A percentile compares a stretch with the other conserved stretches of the same genome.
Evolutionary conservation across 2,888 invertebrate genomes (phyloP).

Genomic region (Caenorhabditis sp.): DNA sequence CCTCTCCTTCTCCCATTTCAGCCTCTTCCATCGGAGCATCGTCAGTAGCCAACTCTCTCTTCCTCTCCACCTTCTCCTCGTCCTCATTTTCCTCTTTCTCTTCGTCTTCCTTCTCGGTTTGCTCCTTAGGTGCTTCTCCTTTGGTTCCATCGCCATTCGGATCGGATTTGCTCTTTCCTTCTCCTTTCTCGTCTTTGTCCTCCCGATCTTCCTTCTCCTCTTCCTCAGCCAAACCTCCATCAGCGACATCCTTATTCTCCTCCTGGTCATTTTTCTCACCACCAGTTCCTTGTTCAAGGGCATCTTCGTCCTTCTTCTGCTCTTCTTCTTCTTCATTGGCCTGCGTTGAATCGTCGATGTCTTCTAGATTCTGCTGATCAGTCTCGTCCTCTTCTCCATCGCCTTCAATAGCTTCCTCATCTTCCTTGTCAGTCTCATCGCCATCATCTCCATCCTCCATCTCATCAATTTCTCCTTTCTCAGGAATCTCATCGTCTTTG

Average conservation of each 20-base stretch:
- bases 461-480: constrained; percentile 85
- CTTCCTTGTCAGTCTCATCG: constrained; percentile 70
- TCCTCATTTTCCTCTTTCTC: constrained; percentile 59
- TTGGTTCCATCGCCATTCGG: constrained; percentile 81
- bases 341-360: constrained; percentile 49
- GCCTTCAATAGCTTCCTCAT: constrained; percentile 64
- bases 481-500: constrained; percentile 46
- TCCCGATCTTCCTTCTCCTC: constrained; percentile 68
- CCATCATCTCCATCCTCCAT: constrained; percentile 83
- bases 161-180: constrained; percentile 70
- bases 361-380: constrained; percentile 44
- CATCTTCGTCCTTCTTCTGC: constrained; percentile 67
- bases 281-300: constrained; percentile 63
- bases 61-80: constrained; percentile 53
- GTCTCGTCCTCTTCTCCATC: constrained; percentile 62
- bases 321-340: constrained; percentile 51
- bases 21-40: constrained; percentile 66
- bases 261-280: constrained; percentile 70
- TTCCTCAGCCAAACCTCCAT: constrained; percentile 65
- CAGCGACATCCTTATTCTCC: constrained; percentile 67
- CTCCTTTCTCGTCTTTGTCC: constrained; percentile 67
- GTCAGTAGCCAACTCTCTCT: constrained; percentile 62
- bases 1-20: constrained; percentile 72
- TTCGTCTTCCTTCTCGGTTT: constrained; percentile 49
- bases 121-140: constrained; percentile 63